A percentile compares a stretch with the other conserved stretches of the same genome.
These are phyloP conservation scores for Liodrosophila aerea DNA, from an alignment of 2,888 invertebrate genomes.

Conservation along the genomic window DNA sequence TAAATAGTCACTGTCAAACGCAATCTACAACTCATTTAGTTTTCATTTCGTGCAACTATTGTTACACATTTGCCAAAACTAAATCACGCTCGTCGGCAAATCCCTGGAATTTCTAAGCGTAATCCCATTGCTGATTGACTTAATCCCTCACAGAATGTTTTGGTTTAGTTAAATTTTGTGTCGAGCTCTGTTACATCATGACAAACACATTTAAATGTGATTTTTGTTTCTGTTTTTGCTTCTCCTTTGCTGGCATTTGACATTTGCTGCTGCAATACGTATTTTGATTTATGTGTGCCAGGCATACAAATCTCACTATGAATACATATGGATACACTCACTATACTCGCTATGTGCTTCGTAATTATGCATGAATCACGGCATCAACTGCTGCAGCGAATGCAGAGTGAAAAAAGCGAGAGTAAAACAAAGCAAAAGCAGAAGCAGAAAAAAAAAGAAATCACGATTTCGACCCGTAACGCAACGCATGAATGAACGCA, in stretches of 20 bases:
- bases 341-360: constrained; percentile 14
- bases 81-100: background rate
- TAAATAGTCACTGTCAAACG: too few species aligned
- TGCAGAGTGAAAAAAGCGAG: background rate
- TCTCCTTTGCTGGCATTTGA: too few species aligned
- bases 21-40: too few species aligned
- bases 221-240: too few species aligned
- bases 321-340: constrained; percentile 34
- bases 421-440: background rate
- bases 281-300: constrained; percentile 48
- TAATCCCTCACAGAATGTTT: background rate
- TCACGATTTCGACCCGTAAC: constrained; percentile 33
- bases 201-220: constrained; percentile 24
- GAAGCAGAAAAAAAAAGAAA: constrained; percentile 3
- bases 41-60: too few species aligned
- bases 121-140: background rate
- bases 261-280: constrained; percentile 25
- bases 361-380: constrained; percentile 70
- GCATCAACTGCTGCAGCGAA: constrained; percentile 52
- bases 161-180: too few species aligned
- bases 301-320: constrained; percentile 33
- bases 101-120: background rate
- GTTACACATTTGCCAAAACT: too few species aligned
- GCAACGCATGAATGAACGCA: constrained; percentile 66
- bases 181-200: too few species aligned